phyloP scores from a whole-genome alignment of 1,140 invertebrate genomes.

The Fopius arisanus region DNA sequence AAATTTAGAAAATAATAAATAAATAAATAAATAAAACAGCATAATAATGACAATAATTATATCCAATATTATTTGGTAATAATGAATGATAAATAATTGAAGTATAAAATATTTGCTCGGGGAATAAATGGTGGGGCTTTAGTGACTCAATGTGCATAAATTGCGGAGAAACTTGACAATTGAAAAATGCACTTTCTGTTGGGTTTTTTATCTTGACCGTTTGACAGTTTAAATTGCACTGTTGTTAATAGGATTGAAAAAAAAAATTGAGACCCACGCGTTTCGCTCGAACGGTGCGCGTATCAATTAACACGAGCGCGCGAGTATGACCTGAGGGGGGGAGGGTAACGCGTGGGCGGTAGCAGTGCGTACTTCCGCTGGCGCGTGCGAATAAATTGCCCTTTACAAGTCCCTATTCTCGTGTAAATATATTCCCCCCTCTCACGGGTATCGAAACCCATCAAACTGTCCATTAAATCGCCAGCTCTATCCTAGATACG shows the following conservation, averaged over 20 bases:
- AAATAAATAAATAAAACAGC: too few species aligned
- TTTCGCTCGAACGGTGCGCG: slow-evolving; percentile 13
- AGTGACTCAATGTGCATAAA: too few species aligned
- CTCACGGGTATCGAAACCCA: background rate
- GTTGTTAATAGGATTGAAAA: slow-evolving; percentile 5
- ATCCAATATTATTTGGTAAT: too few species aligned
- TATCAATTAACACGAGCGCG: slow-evolving; percentile 25
- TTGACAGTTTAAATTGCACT: slow-evolving; percentile 2
- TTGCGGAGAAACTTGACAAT: too few species aligned
- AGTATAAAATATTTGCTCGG: too few species aligned
- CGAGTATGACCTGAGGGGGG: slow-evolving; percentile 20
- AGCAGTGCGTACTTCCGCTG: slow-evolving; percentile 30
- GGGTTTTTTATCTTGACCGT: background rate
- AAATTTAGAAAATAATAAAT: too few species aligned
- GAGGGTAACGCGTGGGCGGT: slow-evolving; percentile 11
- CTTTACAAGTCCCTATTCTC: slow-evolving; percentile 16
- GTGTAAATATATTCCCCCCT: background rate
- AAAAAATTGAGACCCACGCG: slow-evolving; percentile 12
- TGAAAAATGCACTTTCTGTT: background rate
- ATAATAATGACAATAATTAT: too few species aligned
- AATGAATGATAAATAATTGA: too few species aligned
- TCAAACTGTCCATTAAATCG: slow-evolving; percentile 13
- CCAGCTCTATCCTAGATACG: background rate
- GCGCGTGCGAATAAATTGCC: slow-evolving; percentile 30
- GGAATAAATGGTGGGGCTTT: too few species aligned